Evolutionary conservation across 2,888 invertebrate species (phyloP).

Genomic region (Encarsia formosa): DNA sequence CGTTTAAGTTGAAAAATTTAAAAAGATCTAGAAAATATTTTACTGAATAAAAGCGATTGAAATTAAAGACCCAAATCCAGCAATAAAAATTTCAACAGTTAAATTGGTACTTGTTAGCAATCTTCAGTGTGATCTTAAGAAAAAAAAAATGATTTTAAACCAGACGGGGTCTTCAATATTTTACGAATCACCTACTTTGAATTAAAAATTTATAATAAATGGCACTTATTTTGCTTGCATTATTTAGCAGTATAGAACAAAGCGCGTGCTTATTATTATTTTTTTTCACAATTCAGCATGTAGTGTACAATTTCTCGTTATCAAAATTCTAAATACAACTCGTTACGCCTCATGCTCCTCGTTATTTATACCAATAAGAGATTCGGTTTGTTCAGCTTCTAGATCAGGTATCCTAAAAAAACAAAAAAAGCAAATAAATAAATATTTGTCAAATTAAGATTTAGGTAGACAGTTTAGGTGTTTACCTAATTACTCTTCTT

Average conservation of each 20-base stretch:
- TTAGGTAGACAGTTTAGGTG: too few species aligned
- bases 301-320: slow-evolving; percentile 9
- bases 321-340: slow-evolving; percentile 24
- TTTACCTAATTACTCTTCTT: slow-evolving; percentile 54
- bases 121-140: too few species aligned
- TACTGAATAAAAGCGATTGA: slow-evolving; percentile 5
- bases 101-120: too few species aligned
- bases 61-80: too few species aligned
- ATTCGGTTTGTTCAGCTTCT: slow-evolving; percentile 67
- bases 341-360: slow-evolving; percentile 58
- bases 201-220: slow-evolving; percentile 12
- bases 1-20: not conserved
- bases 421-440: slow-evolving; percentile 5
- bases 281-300: slow-evolving; percentile 18
- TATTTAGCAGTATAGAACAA: slow-evolving; percentile 11
- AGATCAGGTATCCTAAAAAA: slow-evolving; percentile 58
- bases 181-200: slow-evolving; percentile 11
- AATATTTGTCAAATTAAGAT: too few species aligned
- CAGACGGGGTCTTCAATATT: too few species aligned
- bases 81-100: too few species aligned
- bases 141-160: too few species aligned
- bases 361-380: slow-evolving; percentile 61
- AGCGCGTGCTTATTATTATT: slow-evolving; percentile 10
- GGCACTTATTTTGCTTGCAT: slow-evolving; percentile 21
- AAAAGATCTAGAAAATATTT: slow-evolving; percentile 4